Evolutionary conservation across 1,140 invertebrate species (phyloP).

Genomic region (Harlomillsia oculata): DNA sequence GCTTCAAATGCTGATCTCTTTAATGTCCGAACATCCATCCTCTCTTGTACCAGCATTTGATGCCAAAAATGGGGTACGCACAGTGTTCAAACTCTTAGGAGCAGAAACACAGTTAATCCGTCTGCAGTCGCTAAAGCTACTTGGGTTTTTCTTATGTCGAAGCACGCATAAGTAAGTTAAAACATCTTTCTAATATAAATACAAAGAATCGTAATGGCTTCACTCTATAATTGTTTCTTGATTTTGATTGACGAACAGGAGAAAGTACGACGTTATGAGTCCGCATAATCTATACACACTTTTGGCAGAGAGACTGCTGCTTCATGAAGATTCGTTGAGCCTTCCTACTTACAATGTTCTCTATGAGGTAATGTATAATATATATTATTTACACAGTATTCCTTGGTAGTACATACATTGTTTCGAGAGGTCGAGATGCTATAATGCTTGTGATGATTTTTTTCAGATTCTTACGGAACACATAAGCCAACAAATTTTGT

Average conservation of each 20-base stretch:
- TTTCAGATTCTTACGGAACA: slow-evolving; percentile 85
- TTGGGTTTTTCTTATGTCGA: slow-evolving; percentile 88
- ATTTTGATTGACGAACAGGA: slow-evolving; percentile 47
- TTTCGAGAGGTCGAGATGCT: background rate
- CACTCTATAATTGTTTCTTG: background rate
- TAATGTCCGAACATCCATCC: slow-evolving; percentile 96
- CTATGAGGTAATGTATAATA: slow-evolving; percentile 63
- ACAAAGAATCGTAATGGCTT: no score
- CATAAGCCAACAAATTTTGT: slow-evolving; percentile 86
- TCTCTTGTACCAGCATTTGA: slow-evolving; percentile 99
- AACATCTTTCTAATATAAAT: background rate
- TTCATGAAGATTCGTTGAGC: slow-evolving; percentile 79
- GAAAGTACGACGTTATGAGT: slow-evolving; percentile 97
- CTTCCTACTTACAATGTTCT: slow-evolving; percentile 95
- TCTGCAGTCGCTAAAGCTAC: slow-evolving; percentile 86
- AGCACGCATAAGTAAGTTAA: slow-evolving; percentile 81
- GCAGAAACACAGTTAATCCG: slow-evolving; percentile 87
- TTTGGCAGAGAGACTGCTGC: slow-evolving; percentile 78
- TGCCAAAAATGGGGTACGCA: slow-evolving; percentile 87
- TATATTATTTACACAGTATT: background rate
- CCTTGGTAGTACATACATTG: background rate
- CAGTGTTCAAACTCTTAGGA: slow-evolving; percentile 91
- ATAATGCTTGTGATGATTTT: background rate
- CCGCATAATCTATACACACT: slow-evolving; percentile 96
- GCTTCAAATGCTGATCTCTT: slow-evolving; percentile 86